Conservation (phyloP, 2,888 invertebrate genomes). For the Microdon myrmicae region DNA sequence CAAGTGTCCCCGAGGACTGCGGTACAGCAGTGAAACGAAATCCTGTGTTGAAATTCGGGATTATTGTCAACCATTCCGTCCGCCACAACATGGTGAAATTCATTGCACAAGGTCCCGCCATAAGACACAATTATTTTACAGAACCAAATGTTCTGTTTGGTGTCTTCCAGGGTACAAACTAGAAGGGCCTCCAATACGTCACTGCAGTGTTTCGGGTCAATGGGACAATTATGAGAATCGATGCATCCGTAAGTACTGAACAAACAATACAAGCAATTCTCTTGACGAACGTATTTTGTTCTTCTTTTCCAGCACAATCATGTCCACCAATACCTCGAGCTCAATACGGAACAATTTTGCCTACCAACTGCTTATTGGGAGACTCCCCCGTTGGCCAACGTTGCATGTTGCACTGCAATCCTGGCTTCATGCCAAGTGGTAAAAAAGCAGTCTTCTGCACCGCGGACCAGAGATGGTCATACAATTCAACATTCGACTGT, state of each 20-base stretch:
- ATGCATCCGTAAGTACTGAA: slow-evolving; percentile 69
- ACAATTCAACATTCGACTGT: slow-evolving; percentile 61
- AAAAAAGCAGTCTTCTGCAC: slow-evolving; percentile 62
- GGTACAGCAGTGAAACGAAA: slow-evolving; percentile 57
- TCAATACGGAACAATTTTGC: slow-evolving; percentile 69
- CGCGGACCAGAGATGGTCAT: slow-evolving; percentile 61
- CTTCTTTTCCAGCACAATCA: slow-evolving; percentile 61
- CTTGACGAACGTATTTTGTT: slow-evolving; percentile 6
- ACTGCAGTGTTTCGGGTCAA: slow-evolving; percentile 69
- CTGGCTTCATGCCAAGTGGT: slow-evolving; percentile 66
- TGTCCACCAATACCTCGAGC: slow-evolving; percentile 69
- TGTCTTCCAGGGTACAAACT: slow-evolving; percentile 69
- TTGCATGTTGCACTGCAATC: slow-evolving; percentile 68
- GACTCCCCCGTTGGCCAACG: slow-evolving; percentile 67
- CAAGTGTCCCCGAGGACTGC: slow-evolving; percentile 67
- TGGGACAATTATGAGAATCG: slow-evolving; percentile 68
- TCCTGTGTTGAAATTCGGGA: slow-evolving; percentile 58
- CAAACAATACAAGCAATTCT: neutral
- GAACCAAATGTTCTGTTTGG: slow-evolving; percentile 63
- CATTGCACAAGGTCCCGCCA: slow-evolving; percentile 65
- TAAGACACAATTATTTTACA: slow-evolving; percentile 63
- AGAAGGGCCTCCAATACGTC: slow-evolving; percentile 68
- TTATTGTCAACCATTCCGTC: slow-evolving; percentile 59
- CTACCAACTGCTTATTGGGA: slow-evolving; percentile 69
- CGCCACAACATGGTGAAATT: slow-evolving; percentile 62